These are phyloP conservation scores for Dromiciops gliroides DNA, from an alignment of 2,113 vertebrate genomes.

Conservation along the genomic window DNA sequence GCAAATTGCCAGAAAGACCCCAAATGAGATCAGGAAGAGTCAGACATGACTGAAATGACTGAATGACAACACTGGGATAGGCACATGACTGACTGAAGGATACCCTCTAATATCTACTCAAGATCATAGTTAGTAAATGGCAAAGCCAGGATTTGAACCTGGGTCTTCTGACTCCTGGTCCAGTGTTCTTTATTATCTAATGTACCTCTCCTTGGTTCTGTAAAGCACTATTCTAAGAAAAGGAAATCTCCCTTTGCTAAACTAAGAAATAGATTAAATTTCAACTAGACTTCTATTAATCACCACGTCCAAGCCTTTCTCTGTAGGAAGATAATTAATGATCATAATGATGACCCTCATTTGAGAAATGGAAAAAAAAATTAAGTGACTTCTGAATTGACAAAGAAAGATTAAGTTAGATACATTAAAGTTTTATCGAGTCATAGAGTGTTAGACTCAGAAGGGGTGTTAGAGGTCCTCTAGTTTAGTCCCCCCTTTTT, in stretches of 20 bases:
- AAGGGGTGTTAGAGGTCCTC: neutral
- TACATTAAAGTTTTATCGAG: neutral
- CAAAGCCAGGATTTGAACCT: neutral
- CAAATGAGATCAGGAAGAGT: neutral
- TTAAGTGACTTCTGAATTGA: slow-evolving; percentile 1
- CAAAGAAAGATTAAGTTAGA: neutral
- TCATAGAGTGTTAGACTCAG: neutral
- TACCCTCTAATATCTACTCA: neutral
- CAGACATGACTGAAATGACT: neutral
- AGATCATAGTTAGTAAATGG: no score
- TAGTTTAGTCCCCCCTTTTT: no score
- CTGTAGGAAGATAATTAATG: neutral
- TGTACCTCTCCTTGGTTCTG: neutral
- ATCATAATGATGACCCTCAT: neutral
- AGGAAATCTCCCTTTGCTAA: neutral
- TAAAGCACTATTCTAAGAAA: neutral
- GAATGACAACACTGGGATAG: no score
- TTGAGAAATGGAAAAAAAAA: neutral
- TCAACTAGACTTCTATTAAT: neutral
- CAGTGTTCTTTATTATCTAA: neutral
- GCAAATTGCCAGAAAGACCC: neutral
- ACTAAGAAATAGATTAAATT: neutral
- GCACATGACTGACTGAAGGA: no score
- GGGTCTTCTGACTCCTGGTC: neutral
- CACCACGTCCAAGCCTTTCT: neutral